phyloP scores from a whole-genome alignment of 2,888 invertebrate species.

The Eristalis pertinax region DNA sequence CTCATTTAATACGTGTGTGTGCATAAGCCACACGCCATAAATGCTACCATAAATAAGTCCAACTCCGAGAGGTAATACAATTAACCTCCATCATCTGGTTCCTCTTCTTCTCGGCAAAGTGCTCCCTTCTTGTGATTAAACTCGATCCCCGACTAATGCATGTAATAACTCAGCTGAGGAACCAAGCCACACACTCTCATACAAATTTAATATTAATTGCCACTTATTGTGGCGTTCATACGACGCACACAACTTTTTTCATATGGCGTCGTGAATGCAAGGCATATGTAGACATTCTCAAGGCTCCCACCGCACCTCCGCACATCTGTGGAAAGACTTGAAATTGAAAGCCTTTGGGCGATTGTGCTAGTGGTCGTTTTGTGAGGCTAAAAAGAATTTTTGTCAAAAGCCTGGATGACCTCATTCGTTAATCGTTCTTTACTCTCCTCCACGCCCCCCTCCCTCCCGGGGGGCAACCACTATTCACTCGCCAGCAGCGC shows the following conservation, averaged over 20 bases:
- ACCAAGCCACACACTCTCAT: neutral
- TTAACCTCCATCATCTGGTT: neutral
- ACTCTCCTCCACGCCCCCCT: neutral
- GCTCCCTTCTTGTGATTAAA: neutral
- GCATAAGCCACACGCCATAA: neutral
- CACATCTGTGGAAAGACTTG: neutral
- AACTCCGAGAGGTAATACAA: neutral
- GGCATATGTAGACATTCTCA: neutral
- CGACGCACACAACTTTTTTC: neutral
- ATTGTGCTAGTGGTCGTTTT: neutral
- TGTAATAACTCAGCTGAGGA: constrained; percentile 1
- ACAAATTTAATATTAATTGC: constrained; percentile 11
- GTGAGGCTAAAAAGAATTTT: neutral
- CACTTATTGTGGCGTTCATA: neutral
- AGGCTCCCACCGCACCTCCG: neutral
- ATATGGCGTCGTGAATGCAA: neutral
- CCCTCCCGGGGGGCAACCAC: neutral
- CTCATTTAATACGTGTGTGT: neutral
- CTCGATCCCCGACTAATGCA: neutral
- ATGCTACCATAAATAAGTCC: neutral
- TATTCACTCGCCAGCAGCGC: neutral
- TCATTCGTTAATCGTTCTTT: constrained; percentile 25
- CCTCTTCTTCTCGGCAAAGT: neutral
- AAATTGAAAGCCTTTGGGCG: neutral
- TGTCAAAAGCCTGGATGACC: constrained; percentile 38